A percentile compares a stretch with the other conserved stretches of the same genome.
phyloP scores from a whole-genome alignment of 2,113 vertebrate genomes.

The Callospermophilus lateralis region DNA sequence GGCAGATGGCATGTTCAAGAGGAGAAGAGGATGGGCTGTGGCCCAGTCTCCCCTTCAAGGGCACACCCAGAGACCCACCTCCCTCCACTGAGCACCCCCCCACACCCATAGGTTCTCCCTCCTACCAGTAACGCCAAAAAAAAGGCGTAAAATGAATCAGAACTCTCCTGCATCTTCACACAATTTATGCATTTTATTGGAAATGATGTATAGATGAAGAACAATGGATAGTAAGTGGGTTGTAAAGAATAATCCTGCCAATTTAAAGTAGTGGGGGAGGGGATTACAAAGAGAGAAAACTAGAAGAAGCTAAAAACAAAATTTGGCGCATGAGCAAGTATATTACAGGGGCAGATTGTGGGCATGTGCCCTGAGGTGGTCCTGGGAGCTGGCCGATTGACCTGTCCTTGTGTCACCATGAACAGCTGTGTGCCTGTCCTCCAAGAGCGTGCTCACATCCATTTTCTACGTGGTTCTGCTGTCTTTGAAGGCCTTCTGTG shows the following conservation, averaged over 20 bases:
- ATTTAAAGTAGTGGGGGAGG: not conserved
- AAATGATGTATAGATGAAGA: not conserved
- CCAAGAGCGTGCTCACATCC: not conserved
- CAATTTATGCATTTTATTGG: not conserved
- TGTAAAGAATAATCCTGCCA: not conserved
- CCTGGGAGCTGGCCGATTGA: not conserved
- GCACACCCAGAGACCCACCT: no score
- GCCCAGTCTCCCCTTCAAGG: not conserved
- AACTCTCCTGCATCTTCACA: not conserved
- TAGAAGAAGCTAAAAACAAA: not conserved
- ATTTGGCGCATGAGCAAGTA: not conserved
- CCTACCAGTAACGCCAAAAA: not conserved
- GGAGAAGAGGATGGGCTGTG: not conserved
- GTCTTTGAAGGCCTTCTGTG: not conserved
- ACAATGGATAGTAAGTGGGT: not conserved
- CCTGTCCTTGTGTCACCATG: no score
- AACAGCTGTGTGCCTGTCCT: not conserved
- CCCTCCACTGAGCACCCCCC: no score
- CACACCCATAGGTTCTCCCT: not conserved
- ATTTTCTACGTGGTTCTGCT: not conserved
- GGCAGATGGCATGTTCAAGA: not conserved
- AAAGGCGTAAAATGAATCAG: not conserved
- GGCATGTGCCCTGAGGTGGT: no score
- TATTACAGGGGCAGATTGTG: not conserved
- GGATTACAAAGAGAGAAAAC: not conserved